A percentile compares a stretch with the other conserved stretches of the same genome.
Evolutionary conservation across 2,797 vertebrate species (phyloP).

Genomic region (Falco peregrinus): DNA sequence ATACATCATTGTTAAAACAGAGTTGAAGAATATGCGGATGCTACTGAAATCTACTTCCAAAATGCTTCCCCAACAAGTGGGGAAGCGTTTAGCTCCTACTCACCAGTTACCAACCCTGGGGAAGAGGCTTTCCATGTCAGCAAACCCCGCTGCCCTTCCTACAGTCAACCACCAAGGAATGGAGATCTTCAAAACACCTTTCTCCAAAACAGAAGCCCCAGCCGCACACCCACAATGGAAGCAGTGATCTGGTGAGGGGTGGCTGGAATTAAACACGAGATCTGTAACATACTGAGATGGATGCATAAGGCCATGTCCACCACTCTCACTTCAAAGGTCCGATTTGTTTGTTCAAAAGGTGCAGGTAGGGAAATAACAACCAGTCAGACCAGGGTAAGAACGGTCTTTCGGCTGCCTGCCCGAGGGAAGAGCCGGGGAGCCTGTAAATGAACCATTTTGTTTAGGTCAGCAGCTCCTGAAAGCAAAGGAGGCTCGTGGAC

Average conservation of each 20-base stretch:
- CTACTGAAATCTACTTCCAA: slow-evolving; percentile 10
- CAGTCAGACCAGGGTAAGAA: not conserved
- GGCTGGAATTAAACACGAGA: not conserved
- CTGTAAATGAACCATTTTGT: not conserved
- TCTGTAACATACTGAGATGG: accelerated
- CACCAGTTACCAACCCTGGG: not conserved
- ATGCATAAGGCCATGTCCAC: not conserved
- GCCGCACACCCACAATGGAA: accelerated
- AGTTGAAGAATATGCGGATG: not conserved
- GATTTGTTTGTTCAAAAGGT: not conserved
- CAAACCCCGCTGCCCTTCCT: not conserved
- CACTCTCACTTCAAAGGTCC: accelerated
- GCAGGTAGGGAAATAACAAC: not conserved
- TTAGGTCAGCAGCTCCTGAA: not conserved
- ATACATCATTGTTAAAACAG: not conserved
- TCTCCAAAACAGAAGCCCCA: not conserved
- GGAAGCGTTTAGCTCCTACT: not conserved
- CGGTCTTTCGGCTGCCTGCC: not conserved
- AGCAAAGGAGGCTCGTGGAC: not conserved
- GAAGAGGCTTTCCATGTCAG: not conserved
- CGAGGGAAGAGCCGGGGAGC: not conserved
- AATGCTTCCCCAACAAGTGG: not conserved
- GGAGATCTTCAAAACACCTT: not conserved
- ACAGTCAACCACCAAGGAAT: not conserved
- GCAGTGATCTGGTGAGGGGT: not conserved